These are phyloP conservation scores for Drosophila rubida DNA, from an alignment of 2,888 invertebrate genomes.

Conservation along the genomic window DNA sequence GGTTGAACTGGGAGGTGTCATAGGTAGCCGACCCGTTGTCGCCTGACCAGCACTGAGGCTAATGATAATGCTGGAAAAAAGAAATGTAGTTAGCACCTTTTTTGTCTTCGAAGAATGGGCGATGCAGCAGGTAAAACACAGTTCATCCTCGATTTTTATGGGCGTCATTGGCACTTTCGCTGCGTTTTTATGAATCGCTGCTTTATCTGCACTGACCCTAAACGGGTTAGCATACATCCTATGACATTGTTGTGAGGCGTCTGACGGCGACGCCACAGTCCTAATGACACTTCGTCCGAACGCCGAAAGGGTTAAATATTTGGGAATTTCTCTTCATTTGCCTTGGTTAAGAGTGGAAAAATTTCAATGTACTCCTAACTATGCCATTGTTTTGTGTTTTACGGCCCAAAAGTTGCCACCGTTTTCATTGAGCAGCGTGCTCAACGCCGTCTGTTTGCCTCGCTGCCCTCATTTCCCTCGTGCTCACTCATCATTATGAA, in stretches of 20 bases:
- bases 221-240: constrained; percentile 58
- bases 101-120: constrained; percentile 70
- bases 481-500: constrained; percentile 64
- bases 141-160: constrained; percentile 47
- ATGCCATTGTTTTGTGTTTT: constrained; percentile 43
- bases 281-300: constrained; percentile 70
- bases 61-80: constrained; percentile 61
- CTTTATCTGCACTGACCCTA: constrained; percentile 30
- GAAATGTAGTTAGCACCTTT: constrained; percentile 78
- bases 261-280: constrained; percentile 71
- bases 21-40: constrained; percentile 32
- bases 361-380: constrained; percentile 1
- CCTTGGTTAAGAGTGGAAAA: constrained; percentile 50
- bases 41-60: constrained; percentile 30
- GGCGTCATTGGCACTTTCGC: constrained; percentile 59
- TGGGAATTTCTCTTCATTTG: constrained; percentile 70
- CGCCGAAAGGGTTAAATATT: constrained; percentile 64
- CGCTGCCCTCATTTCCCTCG: too few species aligned
- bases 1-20: constrained; percentile 36
- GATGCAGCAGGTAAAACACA: constrained; percentile 28
- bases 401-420: constrained; percentile 67
- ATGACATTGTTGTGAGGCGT: constrained; percentile 52
- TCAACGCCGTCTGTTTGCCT: constrained; percentile 40
- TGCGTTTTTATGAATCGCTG: constrained; percentile 66
- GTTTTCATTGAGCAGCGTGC: constrained; percentile 66